Conservation (phyloP, 1,140 invertebrate species). For the Aradophagus sp. region DNA sequence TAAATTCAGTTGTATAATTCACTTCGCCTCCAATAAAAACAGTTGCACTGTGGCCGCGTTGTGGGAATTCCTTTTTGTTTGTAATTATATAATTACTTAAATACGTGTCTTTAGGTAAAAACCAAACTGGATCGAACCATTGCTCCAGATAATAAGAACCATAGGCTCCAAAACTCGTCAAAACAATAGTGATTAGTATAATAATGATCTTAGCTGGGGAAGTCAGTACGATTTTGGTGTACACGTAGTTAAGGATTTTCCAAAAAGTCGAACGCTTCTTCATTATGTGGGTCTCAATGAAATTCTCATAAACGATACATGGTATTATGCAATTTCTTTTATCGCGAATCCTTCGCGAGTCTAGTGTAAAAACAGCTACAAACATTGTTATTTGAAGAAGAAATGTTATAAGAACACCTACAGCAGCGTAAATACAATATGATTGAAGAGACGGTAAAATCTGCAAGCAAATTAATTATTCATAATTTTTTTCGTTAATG, state of each 20-base stretch:
- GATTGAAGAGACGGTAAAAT: slow-evolving; percentile 84
- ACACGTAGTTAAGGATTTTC: slow-evolving; percentile 75
- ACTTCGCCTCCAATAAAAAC: slow-evolving; percentile 80
- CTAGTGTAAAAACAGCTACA: slow-evolving; percentile 83
- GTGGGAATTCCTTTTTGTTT: slow-evolving; percentile 78
- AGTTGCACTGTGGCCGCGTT: slow-evolving; percentile 79
- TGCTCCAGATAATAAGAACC: slow-evolving; percentile 80
- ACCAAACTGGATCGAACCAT: slow-evolving; percentile 86
- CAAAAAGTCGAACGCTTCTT: slow-evolving; percentile 72
- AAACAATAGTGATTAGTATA: slow-evolving; percentile 76
- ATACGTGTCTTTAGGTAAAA: slow-evolving; percentile 82
- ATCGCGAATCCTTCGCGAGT: slow-evolving; percentile 78
- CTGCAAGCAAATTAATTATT: too few species aligned
- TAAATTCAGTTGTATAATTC: slow-evolving; percentile 80
- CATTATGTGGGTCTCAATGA: slow-evolving; percentile 65
- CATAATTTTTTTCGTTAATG: too few species aligned
- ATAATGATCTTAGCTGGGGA: slow-evolving; percentile 76
- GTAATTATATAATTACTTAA: slow-evolving; percentile 78
- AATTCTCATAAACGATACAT: slow-evolving; percentile 80
- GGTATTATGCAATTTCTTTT: slow-evolving; percentile 81
- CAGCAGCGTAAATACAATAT: slow-evolving; percentile 84
- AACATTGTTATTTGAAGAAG: slow-evolving; percentile 86
- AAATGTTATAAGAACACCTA: slow-evolving; percentile 83
- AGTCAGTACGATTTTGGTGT: slow-evolving; percentile 79
- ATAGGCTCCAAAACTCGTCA: slow-evolving; percentile 78